A percentile compares a stretch with the other conserved stretches of the same genome.
These are phyloP conservation scores for Tuberolachnus salignus DNA, from an alignment of 2,888 invertebrate species.

Conservation along the genomic window DNA sequence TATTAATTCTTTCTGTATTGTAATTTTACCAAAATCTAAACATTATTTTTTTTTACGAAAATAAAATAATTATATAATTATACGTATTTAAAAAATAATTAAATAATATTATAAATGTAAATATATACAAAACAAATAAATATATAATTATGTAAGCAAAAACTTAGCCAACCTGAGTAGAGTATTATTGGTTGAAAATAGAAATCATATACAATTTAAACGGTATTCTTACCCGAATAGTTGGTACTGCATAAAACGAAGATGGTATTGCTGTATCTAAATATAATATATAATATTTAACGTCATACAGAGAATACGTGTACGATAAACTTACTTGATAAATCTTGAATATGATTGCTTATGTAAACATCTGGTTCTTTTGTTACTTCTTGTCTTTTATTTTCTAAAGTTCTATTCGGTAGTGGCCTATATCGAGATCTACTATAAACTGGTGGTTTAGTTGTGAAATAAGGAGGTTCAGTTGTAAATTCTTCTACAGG, in stretches of 20 bases:
- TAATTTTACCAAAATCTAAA: too few species aligned
- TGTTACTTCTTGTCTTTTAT: not conserved
- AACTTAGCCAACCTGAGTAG: too few species aligned
- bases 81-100: not conserved
- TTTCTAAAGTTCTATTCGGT: slow-evolving; percentile 4
- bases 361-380: slow-evolving; percentile 17
- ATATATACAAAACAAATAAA: too few species aligned
- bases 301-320: not conserved
- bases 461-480: slow-evolving; percentile 7
- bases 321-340: slow-evolving; percentile 7
- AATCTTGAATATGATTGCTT: slow-evolving; percentile 6
- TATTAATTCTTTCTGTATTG: too few species aligned
- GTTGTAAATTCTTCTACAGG: slow-evolving; percentile 13
- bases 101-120: not conserved
- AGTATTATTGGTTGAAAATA: not conserved
- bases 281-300: not conserved
- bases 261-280: slow-evolving; percentile 6
- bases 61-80: too few species aligned
- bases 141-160: too few species aligned
- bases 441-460: not conserved
- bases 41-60: too few species aligned
- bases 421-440: not conserved
- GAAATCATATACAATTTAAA: too few species aligned
- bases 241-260: slow-evolving; percentile 15
- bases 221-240: slow-evolving; percentile 22